A percentile compares a stretch with the other conserved stretches of the same genome.
Conservation (phyloP, 2,888 invertebrate genomes). For the Unio delphinus region DNA sequence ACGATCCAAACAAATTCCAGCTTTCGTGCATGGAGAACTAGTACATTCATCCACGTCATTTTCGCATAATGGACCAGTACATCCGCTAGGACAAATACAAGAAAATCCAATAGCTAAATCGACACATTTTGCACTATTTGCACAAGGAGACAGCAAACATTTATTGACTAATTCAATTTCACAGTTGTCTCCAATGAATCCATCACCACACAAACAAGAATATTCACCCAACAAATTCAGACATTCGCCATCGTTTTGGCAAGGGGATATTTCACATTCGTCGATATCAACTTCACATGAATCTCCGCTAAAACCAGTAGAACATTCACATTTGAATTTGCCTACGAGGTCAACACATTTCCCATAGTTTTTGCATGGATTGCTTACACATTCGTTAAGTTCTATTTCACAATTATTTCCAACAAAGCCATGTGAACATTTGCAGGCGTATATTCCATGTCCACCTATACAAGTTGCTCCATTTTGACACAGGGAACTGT, state of each 20-base stretch:
- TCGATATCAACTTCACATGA: slow-evolving; percentile 6
- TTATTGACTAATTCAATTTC: background rate
- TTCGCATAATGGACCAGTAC: slow-evolving; percentile 90
- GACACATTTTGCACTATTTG: slow-evolving; percentile 28
- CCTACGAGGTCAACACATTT: slow-evolving; percentile 1
- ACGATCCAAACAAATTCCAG: slow-evolving; percentile 7
- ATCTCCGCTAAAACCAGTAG: slow-evolving; percentile 1
- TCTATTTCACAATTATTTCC: background rate
- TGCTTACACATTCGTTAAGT: background rate
- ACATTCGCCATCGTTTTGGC: slow-evolving; percentile 5
- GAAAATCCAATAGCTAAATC: slow-evolving; percentile 80
- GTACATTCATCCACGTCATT: slow-evolving; percentile 88
- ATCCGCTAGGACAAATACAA: slow-evolving; percentile 91
- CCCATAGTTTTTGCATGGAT: slow-evolving; percentile 4
- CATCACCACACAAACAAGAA: background rate
- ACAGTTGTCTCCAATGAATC: slow-evolving; percentile 2
- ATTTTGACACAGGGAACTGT: slow-evolving; percentile 26
- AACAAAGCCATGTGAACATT: slow-evolving; percentile 12
- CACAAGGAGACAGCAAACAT: slow-evolving; percentile 3
- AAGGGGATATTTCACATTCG: background rate
- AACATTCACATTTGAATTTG: slow-evolving; percentile 6
- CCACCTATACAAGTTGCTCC: slow-evolving; percentile 20
- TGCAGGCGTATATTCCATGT: slow-evolving; percentile 16
- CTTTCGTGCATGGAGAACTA: slow-evolving; percentile 25
- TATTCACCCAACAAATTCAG: background rate